These are phyloP conservation scores for Epizoanthus ramosus DNA, from an alignment of 92 coral and sea anemone species.

Conservation along the genomic window DNA sequence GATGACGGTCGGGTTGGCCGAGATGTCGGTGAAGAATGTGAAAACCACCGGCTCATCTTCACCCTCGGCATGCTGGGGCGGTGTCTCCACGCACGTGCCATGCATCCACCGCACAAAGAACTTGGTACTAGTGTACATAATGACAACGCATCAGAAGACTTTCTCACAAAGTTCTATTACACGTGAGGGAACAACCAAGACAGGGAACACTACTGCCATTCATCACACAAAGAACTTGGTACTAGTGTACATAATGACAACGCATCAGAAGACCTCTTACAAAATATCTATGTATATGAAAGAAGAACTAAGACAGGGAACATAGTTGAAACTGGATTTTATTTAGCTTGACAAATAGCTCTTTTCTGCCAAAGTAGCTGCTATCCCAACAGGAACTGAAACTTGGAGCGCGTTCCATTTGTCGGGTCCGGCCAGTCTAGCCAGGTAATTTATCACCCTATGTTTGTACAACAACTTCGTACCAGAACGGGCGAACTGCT, in stretches of 20 bases:
- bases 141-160: neutral
- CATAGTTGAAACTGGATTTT: neutral
- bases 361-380: too few species aligned
- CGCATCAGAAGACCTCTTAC: neutral
- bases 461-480: too few species aligned
- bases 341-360: too few species aligned
- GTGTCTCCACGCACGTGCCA: slow-evolving; percentile 97
- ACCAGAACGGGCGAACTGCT: too few species aligned
- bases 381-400: too few species aligned
- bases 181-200: too few species aligned
- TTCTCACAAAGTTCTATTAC: neutral
- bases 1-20: slow-evolving; percentile 86
- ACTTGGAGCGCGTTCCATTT: too few species aligned
- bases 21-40: slow-evolving; percentile 96
- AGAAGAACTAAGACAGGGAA: neutral
- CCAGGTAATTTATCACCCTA: too few species aligned
- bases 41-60: slow-evolving; percentile 98
- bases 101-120: slow-evolving; percentile 98
- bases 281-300: too few species aligned
- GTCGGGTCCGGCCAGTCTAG: too few species aligned
- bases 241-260: slow-evolving; percentile 43
- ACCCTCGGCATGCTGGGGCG: slow-evolving; percentile 99
- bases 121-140: slow-evolving; percentile 70
- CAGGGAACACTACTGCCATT: slow-evolving; percentile 50
- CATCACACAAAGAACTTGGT: slow-evolving; percentile 96